Percentiles rank a stretch among this genome's conserved stretches.
phyloP scores from a whole-genome alignment of 2,888 invertebrate species.

The Opisthograptis luteolata region DNA sequence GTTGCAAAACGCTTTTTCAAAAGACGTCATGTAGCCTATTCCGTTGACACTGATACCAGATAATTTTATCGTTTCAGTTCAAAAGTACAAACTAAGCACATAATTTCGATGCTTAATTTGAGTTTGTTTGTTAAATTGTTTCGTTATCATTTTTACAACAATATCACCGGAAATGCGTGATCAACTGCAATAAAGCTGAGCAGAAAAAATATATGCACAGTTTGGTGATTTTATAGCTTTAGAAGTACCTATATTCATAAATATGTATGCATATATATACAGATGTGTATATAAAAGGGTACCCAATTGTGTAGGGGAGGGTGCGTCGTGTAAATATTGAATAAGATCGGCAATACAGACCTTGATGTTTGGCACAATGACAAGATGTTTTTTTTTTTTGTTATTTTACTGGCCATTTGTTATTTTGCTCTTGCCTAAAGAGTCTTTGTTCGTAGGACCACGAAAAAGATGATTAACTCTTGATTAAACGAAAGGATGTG shows the following conservation, averaged over 20 bases:
- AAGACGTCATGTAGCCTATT: too few relatives aligned
- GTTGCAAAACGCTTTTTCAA: too few relatives aligned
- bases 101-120: conserved; percentile 30
- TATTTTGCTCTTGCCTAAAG: too few relatives aligned
- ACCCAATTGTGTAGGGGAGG: conserved; percentile 24
- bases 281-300: conserved; percentile 21
- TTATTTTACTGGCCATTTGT: too few relatives aligned
- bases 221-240: conserved; percentile 38
- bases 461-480: too few relatives aligned
- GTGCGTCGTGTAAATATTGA: conserved; percentile 41
- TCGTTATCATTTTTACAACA: conserved; percentile 38
- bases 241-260: conserved; percentile 14
- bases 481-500: too few relatives aligned
- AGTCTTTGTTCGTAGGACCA: too few relatives aligned
- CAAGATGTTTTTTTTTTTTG: too few relatives aligned
- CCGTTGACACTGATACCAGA: too few relatives aligned
- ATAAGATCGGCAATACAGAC: conserved; percentile 31
- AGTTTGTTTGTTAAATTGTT: conserved; percentile 39
- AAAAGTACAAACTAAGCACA: conserved; percentile 20
- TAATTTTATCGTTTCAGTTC: conserved; percentile 25
- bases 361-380: too few relatives aligned
- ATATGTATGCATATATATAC: conserved; percentile 17
- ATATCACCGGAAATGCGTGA: conserved; percentile 50
- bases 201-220: conserved; percentile 44
- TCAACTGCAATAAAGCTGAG: conserved; percentile 42